Evolutionary conservation across 2,888 invertebrate species (phyloP).

Genomic region (Drosophila koepferae): DNA sequence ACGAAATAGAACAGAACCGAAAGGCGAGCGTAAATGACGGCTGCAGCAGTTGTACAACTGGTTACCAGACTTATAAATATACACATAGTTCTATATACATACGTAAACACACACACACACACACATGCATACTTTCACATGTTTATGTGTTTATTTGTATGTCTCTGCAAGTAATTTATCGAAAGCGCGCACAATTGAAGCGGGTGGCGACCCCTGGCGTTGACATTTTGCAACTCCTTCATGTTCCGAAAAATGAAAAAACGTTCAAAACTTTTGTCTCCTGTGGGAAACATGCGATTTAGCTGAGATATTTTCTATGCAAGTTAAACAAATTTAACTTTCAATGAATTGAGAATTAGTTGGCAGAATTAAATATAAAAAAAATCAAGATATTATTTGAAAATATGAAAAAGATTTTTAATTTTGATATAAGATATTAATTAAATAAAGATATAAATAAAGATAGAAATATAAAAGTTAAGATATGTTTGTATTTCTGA

Average conservation of each 20-base stretch:
- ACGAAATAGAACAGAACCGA: conserved; percentile 6
- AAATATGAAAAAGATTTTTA: background rate
- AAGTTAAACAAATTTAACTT: background rate
- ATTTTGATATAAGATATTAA: too few relatives aligned
- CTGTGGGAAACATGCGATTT: background rate
- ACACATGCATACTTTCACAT: background rate
- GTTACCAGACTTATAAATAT: conserved; percentile 22
- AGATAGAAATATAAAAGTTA: background rate
- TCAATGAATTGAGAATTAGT: background rate
- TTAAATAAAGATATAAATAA: too few relatives aligned
- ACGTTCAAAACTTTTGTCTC: background rate
- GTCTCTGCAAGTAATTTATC: conserved; percentile 25
- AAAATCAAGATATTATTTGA: background rate
- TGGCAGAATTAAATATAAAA: background rate
- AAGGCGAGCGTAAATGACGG: conserved; percentile 39
- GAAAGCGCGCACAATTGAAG: conserved; percentile 46
- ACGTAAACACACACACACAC: background rate
- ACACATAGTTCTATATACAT: background rate
- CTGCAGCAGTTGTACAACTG: conserved; percentile 43
- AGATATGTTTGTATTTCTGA: background rate
- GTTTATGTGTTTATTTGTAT: conserved; percentile 9
- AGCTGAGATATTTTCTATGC: background rate
- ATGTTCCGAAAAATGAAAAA: conserved; percentile 19
- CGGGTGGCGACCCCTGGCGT: conserved; percentile 36
- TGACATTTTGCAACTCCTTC: conserved; percentile 9